Percentiles rank a stretch among this genome's conserved stretches.
Conservation (phyloP, 2,888 invertebrate species). For the Plebejus argus region DNA sequence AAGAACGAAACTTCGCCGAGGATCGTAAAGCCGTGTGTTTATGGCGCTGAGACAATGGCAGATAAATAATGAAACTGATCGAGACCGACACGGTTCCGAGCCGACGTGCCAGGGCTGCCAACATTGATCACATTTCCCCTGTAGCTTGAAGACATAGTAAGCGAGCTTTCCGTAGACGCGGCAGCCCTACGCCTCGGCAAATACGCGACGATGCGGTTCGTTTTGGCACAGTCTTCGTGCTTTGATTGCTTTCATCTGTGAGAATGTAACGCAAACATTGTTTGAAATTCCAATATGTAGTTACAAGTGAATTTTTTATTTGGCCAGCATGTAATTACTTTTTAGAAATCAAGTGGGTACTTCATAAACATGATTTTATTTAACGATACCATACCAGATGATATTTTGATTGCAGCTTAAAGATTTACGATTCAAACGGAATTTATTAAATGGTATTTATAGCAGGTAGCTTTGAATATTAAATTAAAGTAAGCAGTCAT, state of each 20-base stretch:
- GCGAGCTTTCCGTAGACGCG: neutral
- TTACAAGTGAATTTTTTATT: neutral
- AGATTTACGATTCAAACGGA: neutral
- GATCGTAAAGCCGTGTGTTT: constrained; percentile 64
- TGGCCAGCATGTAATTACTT: neutral
- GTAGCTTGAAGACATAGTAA: neutral
- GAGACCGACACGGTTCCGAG: constrained; percentile 47
- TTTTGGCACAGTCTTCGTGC: constrained; percentile 27
- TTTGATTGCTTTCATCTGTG: constrained; percentile 30
- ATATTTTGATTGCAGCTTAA: neutral
- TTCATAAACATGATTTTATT: neutral
- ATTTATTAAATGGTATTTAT: neutral
- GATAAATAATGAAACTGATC: constrained; percentile 75
- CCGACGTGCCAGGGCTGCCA: constrained; percentile 1
- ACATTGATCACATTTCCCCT: neutral
- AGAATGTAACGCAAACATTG: constrained; percentile 25
- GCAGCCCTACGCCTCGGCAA: constrained; percentile 43
- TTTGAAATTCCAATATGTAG: constrained; percentile 22
- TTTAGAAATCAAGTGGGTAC: neutral
- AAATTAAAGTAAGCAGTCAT: neutral
- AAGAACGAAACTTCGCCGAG: constrained; percentile 52
- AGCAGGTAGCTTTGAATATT: neutral
- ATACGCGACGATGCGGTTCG: constrained; percentile 43
- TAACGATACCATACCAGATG: neutral
- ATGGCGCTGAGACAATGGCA: constrained; percentile 65